Base-by-base conservation (phyloP, 2,113 vertebrate genomes). In the Dromaius novaehollandiae region DNA sequence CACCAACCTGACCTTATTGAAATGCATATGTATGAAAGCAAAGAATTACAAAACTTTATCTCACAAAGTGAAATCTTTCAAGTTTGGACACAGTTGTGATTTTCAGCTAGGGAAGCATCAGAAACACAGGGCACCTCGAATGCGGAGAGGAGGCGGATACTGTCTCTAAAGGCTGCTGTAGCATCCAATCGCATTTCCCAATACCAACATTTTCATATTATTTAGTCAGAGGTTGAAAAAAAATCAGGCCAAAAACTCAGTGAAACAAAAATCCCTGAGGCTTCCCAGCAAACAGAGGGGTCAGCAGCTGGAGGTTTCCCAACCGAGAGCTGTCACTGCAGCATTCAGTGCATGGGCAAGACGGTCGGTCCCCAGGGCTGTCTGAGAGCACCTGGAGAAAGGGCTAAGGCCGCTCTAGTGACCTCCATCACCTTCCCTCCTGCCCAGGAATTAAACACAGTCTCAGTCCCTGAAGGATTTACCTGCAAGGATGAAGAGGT, bases 271-370 rank as follows among this genome's bases (percentile, higher is more conserved):
- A 12, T 10, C 50, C 36, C 70, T 17, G n/a, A 87, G 70, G 60
- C 30, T 89, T 87, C 40, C 26, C 38, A 55, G 69, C 34, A 73
- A 58, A 40, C 20, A 30, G 36, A 30, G n/a, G 71, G 6, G 9
- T 44, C 3, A 0, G 34, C 4, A 51, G 34, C n/a, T 11, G 24
- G 30, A 21, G 9, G 15, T 69, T 91, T 83, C n/a, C 20, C n/a
- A 61, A 6, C 13, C 24, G 44, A 58, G 53, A 74, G 38, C 3
- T 26, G 4, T 11, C 6, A 28, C 17, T 53, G 40, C 34, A 42
- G 40, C 22, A 16, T 14, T 32, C 0, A 0, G 7, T 21, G 7
- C 5, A 12, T n/a, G 30, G 18, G 8, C 0, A 1, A 87, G 69
- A 5, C 13, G 26, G 17, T 70, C 34, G 32, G 14, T 74, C 44